Evolutionary conservation across 2,113 vertebrate genomes (phyloP).

Genomic region (Poecile atricapillus): DNA sequence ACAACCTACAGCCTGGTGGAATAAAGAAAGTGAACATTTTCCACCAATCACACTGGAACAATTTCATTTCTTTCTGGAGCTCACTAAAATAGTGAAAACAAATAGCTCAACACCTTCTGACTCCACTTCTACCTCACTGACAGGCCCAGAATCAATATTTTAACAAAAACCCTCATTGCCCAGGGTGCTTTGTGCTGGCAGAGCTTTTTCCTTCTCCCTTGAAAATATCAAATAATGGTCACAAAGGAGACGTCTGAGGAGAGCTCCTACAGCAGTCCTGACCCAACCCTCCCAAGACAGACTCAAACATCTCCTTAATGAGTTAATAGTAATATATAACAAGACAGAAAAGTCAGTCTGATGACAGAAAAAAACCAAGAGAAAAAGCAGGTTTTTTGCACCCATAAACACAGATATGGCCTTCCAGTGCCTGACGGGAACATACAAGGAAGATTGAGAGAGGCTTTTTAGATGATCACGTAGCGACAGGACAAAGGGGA

Average conservation of each 20-base stretch:
- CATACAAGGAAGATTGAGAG: not conserved
- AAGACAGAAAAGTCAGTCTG: not conserved
- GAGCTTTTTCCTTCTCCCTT: not conserved
- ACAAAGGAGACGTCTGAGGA: not conserved
- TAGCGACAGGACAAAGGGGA: not conserved
- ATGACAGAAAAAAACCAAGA: not conserved
- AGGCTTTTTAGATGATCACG: not conserved
- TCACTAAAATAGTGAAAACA: not conserved
- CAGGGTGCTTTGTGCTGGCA: not conserved
- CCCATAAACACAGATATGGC: not conserved
- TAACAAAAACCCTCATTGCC: not conserved
- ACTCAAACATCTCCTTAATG: not conserved
- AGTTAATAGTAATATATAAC: not conserved
- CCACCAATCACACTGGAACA: not conserved
- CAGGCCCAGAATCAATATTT: not conserved
- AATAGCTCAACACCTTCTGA: not conserved
- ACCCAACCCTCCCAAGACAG: not conserved
- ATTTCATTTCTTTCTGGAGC: not conserved
- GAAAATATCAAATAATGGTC: not conserved
- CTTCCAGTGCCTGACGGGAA: not conserved
- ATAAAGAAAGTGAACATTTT: not conserved
- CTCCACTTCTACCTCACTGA: not conserved
- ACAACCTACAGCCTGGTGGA: not conserved
- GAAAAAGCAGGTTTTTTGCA: not conserved
- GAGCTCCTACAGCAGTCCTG: not conserved